Conservation (phyloP, 1,140 invertebrate genomes). For the Mactra quadrangularis region DNA sequence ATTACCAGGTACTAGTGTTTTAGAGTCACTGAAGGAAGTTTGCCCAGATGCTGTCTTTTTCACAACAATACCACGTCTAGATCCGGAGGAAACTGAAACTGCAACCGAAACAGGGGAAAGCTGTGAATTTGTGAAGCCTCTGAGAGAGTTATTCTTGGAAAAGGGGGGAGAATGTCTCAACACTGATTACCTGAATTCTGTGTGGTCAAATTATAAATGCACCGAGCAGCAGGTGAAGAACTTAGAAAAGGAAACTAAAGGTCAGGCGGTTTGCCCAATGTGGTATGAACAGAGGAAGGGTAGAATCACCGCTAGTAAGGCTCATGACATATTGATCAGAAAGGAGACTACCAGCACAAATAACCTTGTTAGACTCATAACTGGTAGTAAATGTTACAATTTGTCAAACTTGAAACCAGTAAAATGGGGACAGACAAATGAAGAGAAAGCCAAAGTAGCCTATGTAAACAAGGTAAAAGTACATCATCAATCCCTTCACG, state of each 20-base stretch:
- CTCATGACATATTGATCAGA: neutral
- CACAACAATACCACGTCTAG: constrained; percentile 20
- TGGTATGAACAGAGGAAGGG: constrained; percentile 6
- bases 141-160: constrained; percentile 9
- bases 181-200: neutral
- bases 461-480: neutral
- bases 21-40: constrained; percentile 15
- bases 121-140: neutral
- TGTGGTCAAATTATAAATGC: constrained; percentile 26
- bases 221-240: constrained; percentile 15
- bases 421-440: neutral
- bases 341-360: neutral
- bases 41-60: constrained; percentile 45
- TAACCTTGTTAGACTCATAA: neutral
- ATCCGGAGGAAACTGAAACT: constrained; percentile 44
- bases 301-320: constrained; percentile 4
- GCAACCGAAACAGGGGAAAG: constrained; percentile 27
- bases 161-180: neutral
- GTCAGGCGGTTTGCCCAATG: neutral
- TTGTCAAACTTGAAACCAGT: neutral
- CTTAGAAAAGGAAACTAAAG: neutral
- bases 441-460: neutral
- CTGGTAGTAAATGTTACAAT: constrained; percentile 6
- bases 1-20: neutral
- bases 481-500: neutral